Percentiles rank a stretch among this genome's conserved stretches.
Evolutionary conservation across 2,888 invertebrate species (phyloP).

Genomic region (Colostygia pectinataria): DNA sequence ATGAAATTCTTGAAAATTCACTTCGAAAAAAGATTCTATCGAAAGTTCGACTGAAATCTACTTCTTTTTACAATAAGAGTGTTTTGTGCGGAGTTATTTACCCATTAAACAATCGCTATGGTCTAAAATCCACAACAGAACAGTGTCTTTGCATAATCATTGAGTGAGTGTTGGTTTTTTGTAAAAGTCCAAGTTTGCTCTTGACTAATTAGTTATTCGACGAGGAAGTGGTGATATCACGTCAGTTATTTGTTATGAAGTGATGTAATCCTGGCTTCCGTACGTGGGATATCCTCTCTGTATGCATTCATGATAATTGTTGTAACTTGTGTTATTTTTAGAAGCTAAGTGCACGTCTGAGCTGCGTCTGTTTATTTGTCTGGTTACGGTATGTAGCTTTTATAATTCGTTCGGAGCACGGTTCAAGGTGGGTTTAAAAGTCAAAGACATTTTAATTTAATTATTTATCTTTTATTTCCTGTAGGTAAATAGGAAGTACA

Average conservation of each 20-base stretch:
- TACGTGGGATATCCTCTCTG: constrained; percentile 20
- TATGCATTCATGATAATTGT: constrained; percentile 11
- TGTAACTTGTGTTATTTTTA: constrained; percentile 67
- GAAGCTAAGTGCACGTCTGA: constrained; percentile 49
- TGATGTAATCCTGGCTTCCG: constrained; percentile 30
- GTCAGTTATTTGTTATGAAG: constrained; percentile 57
- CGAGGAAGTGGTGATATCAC: constrained; percentile 72
- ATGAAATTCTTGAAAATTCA: constrained; percentile 55
- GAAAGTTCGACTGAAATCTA: constrained; percentile 39
- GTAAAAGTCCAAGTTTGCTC: constrained; percentile 25
- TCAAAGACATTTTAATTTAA: constrained; percentile 23
- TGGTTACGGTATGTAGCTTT: constrained; percentile 33
- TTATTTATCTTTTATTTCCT: not conserved
- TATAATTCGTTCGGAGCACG: constrained; percentile 16
- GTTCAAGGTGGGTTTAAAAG: constrained; percentile 30
- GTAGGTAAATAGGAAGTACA: no score
- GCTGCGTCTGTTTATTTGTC: constrained; percentile 56
- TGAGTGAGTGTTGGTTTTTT: constrained; percentile 42
- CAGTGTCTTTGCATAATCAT: constrained; percentile 33
- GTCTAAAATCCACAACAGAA: constrained; percentile 19
- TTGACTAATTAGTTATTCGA: constrained; percentile 55
- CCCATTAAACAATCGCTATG: constrained; percentile 36
- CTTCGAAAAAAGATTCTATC: constrained; percentile 43
- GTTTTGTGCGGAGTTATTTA: constrained; percentile 27
- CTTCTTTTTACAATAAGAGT: constrained; percentile 39